Conservation (phyloP, 1,140 invertebrate genomes). For the Drosophila subobscura region DNA sequence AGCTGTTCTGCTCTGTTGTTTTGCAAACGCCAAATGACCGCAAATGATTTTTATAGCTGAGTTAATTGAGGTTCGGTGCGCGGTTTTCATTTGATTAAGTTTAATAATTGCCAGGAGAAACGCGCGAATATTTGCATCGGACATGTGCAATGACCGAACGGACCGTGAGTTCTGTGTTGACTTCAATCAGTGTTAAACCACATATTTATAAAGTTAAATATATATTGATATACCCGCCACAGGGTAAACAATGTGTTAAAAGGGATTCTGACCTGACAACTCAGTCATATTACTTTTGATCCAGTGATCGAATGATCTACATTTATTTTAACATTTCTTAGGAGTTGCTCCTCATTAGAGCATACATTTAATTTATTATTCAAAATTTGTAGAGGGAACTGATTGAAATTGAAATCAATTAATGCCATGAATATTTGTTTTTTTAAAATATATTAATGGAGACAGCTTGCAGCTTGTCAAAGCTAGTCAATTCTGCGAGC, state of each 20-base stretch:
- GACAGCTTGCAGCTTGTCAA: too few species aligned
- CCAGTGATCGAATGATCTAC: too few species aligned
- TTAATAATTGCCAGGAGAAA: constrained; percentile 68
- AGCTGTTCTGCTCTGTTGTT: constrained; percentile 11
- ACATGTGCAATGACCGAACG: constrained; percentile 17
- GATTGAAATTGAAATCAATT: too few species aligned
- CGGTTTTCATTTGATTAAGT: constrained; percentile 78
- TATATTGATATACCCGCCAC: constrained; percentile 18
- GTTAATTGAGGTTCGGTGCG: constrained; percentile 72
- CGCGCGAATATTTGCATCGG: constrained; percentile 58
- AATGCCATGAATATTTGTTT: too few species aligned
- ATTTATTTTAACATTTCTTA: too few species aligned
- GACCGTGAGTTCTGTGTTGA: constrained; percentile 18
- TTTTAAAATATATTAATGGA: too few species aligned
- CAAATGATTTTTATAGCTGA: constrained; percentile 75
- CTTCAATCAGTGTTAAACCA: constrained; percentile 36
- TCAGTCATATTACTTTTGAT: too few species aligned
- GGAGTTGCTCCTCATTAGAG: too few species aligned
- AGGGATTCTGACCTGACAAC: background rate
- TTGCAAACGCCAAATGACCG: constrained; percentile 52
- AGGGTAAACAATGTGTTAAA: constrained; percentile 2
- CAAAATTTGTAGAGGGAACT: too few species aligned
- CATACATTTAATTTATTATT: too few species aligned
- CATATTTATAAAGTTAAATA: constrained; percentile 44
- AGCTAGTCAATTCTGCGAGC: too few species aligned